phyloP scores from a whole-genome alignment of 2,113 vertebrate genomes.

The Mastomys natalensis region DNA sequence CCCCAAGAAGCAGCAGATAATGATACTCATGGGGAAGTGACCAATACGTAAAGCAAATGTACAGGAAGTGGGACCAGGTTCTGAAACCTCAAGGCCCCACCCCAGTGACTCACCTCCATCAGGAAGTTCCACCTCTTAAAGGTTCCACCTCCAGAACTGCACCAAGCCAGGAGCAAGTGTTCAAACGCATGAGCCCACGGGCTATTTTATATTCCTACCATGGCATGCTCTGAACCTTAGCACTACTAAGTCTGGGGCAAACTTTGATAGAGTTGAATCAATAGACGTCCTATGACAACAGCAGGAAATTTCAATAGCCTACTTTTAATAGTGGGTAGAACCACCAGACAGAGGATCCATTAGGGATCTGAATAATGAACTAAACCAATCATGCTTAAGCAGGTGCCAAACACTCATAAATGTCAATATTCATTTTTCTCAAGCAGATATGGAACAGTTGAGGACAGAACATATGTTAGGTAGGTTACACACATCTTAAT shows the following conservation, averaged over 20 bases:
- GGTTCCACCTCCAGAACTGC: too few species aligned
- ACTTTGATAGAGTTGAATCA: background rate
- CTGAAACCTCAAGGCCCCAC: too few species aligned
- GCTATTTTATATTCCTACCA: too few species aligned
- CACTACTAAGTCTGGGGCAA: background rate
- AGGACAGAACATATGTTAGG: background rate
- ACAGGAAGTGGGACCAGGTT: too few species aligned
- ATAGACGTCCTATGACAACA: background rate
- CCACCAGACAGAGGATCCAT: background rate
- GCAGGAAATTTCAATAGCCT: background rate
- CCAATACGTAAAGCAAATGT: background rate
- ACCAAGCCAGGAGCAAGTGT: too few species aligned
- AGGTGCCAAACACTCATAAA: background rate
- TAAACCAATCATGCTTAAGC: background rate
- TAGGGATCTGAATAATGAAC: background rate
- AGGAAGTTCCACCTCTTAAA: too few species aligned
- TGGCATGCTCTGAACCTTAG: background rate
- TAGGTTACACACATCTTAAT: background rate
- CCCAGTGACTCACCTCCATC: too few species aligned
- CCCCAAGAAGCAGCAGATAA: background rate
- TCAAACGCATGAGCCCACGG: too few species aligned
- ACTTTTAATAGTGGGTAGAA: background rate
- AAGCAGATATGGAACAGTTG: background rate
- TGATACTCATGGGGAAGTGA: background rate
- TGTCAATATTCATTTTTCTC: background rate